Evolutionary conservation across 2,113 vertebrate species (phyloP).

Genomic region (Psophia crepitans): DNA sequence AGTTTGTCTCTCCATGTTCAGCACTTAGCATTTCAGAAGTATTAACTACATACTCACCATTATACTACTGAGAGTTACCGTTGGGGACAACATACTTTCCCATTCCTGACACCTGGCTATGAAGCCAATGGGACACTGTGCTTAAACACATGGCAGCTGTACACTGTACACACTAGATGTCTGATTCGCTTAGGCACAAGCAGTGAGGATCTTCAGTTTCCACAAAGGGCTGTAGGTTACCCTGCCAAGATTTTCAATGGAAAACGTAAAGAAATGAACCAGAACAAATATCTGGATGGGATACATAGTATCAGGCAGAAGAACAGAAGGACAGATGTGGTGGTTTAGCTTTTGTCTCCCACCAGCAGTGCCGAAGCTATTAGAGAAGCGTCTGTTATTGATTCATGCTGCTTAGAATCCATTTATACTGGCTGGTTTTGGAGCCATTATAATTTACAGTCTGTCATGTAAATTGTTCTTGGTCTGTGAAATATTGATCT

Average conservation of each 20-base stretch:
- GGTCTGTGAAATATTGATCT: conserved; percentile 59
- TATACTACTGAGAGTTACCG: not conserved
- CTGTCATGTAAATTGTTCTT: conserved; percentile 58
- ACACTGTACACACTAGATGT: not conserved
- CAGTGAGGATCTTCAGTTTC: not conserved
- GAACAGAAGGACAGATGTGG: not conserved
- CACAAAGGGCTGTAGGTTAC: not conserved
- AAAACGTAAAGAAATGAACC: not conserved
- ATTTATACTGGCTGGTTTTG: conserved; percentile 48
- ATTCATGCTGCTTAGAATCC: conserved; percentile 31
- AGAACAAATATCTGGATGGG: not conserved
- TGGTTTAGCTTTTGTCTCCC: not conserved
- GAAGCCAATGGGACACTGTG: not conserved
- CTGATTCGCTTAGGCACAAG: not conserved
- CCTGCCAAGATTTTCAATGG: not conserved
- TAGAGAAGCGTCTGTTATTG: conserved; percentile 3
- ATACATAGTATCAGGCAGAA: not conserved
- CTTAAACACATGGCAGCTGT: not conserved
- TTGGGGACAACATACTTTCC: not conserved
- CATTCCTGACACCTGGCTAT: not conserved
- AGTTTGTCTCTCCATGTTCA: not conserved
- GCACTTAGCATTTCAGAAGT: not conserved
- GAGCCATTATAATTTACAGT: conserved; percentile 55
- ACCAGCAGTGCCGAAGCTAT: conserved; percentile 10
- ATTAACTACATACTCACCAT: not conserved